Evolutionary conservation across 2,888 invertebrate genomes (phyloP).

Genomic region (Isoperla grammatica): DNA sequence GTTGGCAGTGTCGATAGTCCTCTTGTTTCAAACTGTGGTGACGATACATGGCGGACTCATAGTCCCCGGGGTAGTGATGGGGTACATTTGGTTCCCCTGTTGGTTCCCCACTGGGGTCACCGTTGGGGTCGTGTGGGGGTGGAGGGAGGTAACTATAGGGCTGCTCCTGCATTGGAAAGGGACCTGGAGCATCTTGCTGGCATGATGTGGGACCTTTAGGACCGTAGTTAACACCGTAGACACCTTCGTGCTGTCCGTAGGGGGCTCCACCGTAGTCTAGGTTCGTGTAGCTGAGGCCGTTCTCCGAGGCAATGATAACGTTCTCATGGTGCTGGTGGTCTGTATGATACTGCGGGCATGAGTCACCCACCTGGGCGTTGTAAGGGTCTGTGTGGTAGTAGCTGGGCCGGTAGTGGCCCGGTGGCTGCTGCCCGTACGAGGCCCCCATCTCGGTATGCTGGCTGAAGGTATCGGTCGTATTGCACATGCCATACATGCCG

Average conservation of each 20-base stretch:
- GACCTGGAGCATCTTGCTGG: slow-evolving; percentile 35
- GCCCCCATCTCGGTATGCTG: slow-evolving; percentile 14
- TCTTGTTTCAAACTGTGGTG: slow-evolving; percentile 3
- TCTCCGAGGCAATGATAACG: slow-evolving; percentile 71
- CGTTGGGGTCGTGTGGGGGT: slow-evolving; percentile 27
- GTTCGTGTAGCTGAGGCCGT: slow-evolving; percentile 85
- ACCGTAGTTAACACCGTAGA: slow-evolving; percentile 34
- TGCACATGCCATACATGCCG: slow-evolving; percentile 61
- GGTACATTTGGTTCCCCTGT: too few species aligned
- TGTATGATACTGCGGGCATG: slow-evolving; percentile 38
- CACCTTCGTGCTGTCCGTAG: slow-evolving; percentile 12
- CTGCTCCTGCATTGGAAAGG: slow-evolving; percentile 33
- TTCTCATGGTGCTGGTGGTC: slow-evolving; percentile 23
- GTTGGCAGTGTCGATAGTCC: slow-evolving; percentile 11
- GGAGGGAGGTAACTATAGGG: slow-evolving; percentile 36
- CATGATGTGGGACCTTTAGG: slow-evolving; percentile 37
- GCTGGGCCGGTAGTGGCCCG: slow-evolving; percentile 26
- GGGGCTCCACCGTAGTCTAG: slow-evolving; percentile 65
- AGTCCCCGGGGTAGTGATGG: slow-evolving; percentile 1
- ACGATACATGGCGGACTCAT: neutral
- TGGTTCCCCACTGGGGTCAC: neutral
- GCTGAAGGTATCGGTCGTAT: slow-evolving; percentile 24
- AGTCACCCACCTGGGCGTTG: slow-evolving; percentile 42
- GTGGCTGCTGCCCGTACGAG: slow-evolving; percentile 3
- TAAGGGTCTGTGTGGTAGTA: slow-evolving; percentile 28